These are phyloP conservation scores for Catocala sponsa DNA, from an alignment of 2,888 invertebrate genomes.

Conservation along the genomic window DNA sequence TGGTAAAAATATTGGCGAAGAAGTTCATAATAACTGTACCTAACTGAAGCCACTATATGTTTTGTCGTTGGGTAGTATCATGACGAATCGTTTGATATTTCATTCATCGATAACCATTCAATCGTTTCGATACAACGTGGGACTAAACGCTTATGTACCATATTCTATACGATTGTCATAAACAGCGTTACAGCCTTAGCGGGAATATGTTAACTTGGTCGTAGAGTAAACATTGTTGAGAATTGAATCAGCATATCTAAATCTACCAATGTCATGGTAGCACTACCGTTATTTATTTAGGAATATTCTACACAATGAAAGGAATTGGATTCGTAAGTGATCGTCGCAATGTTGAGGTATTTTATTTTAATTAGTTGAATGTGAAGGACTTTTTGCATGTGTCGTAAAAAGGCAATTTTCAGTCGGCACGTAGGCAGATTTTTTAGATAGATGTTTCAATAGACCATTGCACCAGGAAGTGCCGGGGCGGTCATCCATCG, in stretches of 20 bases:
- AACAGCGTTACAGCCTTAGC: slow-evolving; percentile 38
- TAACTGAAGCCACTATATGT: slow-evolving; percentile 19
- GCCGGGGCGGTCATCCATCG: slow-evolving; percentile 15
- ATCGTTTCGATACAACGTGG: slow-evolving; percentile 39
- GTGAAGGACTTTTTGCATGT: slow-evolving; percentile 38
- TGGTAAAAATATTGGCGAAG: slow-evolving; percentile 28
- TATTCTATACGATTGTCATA: slow-evolving; percentile 24
- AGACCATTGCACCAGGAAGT: slow-evolving; percentile 59
- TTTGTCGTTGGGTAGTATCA: slow-evolving; percentile 29
- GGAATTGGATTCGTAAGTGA: slow-evolving; percentile 23
- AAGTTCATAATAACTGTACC: slow-evolving; percentile 28
- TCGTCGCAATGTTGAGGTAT: slow-evolving; percentile 31
- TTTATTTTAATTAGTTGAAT: slow-evolving; percentile 47
- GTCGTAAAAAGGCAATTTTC: slow-evolving; percentile 42
- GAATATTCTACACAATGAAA: slow-evolving; percentile 34
- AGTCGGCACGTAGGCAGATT: slow-evolving; percentile 42
- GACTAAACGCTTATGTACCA: slow-evolving; percentile 32
- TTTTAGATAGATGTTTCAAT: slow-evolving; percentile 43
- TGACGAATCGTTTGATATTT: slow-evolving; percentile 47
- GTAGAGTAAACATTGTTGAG: slow-evolving; percentile 37
- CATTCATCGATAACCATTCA: slow-evolving; percentile 47
- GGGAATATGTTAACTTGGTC: slow-evolving; percentile 37
- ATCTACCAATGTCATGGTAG: slow-evolving; percentile 30
- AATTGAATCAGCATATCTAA: slow-evolving; percentile 21
- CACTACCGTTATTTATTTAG: slow-evolving; percentile 44